Evolutionary conservation across 2,888 invertebrate species (phyloP), one percentile per base, ranked within the genome.

Genomic region (Mechanitis mazaeus): DNA sequence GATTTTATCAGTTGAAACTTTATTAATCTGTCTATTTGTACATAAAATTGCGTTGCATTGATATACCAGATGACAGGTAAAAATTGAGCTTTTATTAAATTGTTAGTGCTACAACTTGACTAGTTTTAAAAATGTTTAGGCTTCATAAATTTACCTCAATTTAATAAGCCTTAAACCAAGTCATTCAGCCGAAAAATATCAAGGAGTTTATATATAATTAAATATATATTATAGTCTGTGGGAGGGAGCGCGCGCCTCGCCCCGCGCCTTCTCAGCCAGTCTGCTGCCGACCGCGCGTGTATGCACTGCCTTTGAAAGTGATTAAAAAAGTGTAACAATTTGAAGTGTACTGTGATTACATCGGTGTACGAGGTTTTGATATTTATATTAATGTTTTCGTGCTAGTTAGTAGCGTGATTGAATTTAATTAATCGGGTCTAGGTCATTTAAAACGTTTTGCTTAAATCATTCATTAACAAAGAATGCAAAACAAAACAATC

Each of bases 271-370:
- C 45, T 45, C 56, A 35, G 65, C 55, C 68, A 68, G 68, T 68
- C 68, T 56, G 58, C 65, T 55, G 59, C 57, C 62, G 64, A 61
- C 65, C 67, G 65, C 63, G 67, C 59, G 63, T 54, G 65, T 45
- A 63, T 55, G 58, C 50, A 58, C 59, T 64, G 20, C 50, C 45
- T 46, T 46, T 45, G 28, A 46, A 7, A 54, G 59, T 59, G 54
- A 33, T 59, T 60, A 47, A 61, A 61, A 59, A 20, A 57, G 61
- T 63, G 61, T 45, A 33, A 50, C 35, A 35, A 31, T 50, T 31
- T 54, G 35, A 31, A 50, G 56, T 57, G 7, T 7, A 55, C 55
- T 33, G 33, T 56, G 33, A 53, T 61, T 58, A 64, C 45, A 55
- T 46, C 64, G 60, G 56, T 56, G 62, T 62, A 60, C 58, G 64